Base-by-base conservation (phyloP, 2,797 vertebrate genomes). In the Gymnocypris eckloni region DNA sequence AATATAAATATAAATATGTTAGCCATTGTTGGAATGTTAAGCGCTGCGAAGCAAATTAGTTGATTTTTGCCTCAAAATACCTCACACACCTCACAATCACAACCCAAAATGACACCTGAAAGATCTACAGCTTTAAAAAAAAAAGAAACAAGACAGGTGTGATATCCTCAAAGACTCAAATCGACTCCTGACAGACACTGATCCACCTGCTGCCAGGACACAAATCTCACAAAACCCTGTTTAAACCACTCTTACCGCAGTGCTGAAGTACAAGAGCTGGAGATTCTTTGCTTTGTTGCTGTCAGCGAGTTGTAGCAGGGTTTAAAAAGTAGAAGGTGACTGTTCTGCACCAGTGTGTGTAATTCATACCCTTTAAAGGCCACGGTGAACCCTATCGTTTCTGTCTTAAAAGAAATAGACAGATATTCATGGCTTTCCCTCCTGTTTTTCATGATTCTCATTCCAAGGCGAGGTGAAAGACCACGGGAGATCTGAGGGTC, bases 311-410 rank as follows among this genome's bases (percentile, higher is more conserved):
- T 69, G 79, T 69, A 41, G 66, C 28, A 39, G 37, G n/a, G 59
- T 69, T 84, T 67, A 71, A 79, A 71, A 79, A 79, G 66, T 48
- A 85, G 37, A 71, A 79, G 83, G 66, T 61, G 83, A 71, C 37
- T 69, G 75, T 71, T 85, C 66, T 85, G 83, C 66, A 59, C 66
- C 50, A 43, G 41, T 22, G 66, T 48, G 50, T 81, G 45, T 72
- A 66, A 85, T 72, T 70, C 33, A 37, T 84, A 37, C 33, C 82
- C 82, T 84, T 84, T 84, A 81, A 79, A 84, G 69, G 50, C 70
- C 77, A 81, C 33, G 10, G 75, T 72, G 52, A 48, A 79, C 45
- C 41, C 80, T 83, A 45, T 79, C 6, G 9, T 84, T 73, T 80
- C 33, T n/a, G 3, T 66, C 67, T 48, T 43, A 69, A 84, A 75